Conservation (phyloP, 2,888 invertebrate species). For the Lepidocyrtoides sp. region DNA sequence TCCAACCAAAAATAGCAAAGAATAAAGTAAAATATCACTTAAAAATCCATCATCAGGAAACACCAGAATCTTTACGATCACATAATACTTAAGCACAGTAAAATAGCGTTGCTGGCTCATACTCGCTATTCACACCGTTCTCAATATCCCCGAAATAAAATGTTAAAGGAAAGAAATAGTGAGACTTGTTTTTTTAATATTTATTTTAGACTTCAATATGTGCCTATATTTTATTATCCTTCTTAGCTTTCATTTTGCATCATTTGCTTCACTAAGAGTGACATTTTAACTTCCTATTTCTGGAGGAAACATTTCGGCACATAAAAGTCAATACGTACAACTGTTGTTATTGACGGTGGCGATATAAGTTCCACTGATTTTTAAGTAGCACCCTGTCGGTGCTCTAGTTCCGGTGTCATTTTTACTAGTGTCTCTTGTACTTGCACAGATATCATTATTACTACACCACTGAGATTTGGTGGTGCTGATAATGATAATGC, state of each 20-base stretch:
- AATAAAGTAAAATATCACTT: constrained; percentile 78
- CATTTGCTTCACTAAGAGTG: constrained; percentile 57
- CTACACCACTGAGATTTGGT: neutral
- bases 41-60: constrained; percentile 81
- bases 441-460: neutral
- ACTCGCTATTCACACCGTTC: too few relatives aligned
- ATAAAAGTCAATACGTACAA: constrained; percentile 10
- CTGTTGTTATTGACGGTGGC: neutral
- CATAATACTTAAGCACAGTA: neutral
- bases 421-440: neutral
- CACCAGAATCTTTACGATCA: constrained; percentile 48
- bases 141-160: too few relatives aligned
- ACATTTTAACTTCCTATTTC: constrained; percentile 64
- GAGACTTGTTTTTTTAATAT: neutral
- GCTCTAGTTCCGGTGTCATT: constrained; percentile 13
- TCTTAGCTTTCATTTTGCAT: constrained; percentile 65
- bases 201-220: neutral
- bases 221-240: constrained; percentile 27
- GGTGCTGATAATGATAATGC: neutral
- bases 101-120: neutral
- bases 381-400: neutral
- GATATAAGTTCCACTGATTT: neutral
- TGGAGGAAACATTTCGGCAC: constrained; percentile 60
- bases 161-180: too few relatives aligned
- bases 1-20: constrained; percentile 69